phyloP scores from a whole-genome alignment of 2,113 vertebrate genomes.

The Ondatra zibethicus region DNA sequence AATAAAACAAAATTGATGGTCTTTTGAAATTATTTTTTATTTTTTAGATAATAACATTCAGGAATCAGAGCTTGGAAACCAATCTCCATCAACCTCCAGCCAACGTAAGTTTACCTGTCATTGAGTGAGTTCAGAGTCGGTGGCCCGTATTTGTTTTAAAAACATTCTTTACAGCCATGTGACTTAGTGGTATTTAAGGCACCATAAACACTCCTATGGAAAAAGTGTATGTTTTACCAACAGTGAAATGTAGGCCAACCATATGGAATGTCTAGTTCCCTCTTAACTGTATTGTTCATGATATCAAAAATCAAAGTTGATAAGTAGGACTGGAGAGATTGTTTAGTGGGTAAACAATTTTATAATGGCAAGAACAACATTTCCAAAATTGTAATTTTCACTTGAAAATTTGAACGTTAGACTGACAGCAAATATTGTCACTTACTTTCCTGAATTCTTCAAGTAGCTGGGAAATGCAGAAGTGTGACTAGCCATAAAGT shows the following conservation, averaged over 20 bases:
- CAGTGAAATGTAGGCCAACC: conserved; percentile 19
- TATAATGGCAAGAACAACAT: not conserved
- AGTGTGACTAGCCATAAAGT: not conserved
- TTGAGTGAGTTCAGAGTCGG: not conserved
- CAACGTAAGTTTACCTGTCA: conserved; percentile 66
- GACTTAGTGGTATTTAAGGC: conserved; percentile 39
- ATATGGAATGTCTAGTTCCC: conserved; percentile 22
- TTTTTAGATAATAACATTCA: conserved; percentile 73
- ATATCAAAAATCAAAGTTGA: not conserved
- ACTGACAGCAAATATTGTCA: not conserved
- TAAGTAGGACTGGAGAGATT: not conserved
- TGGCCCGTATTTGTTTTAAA: not conserved
- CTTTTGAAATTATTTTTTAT: conserved; percentile 48
- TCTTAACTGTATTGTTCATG: conserved; percentile 10
- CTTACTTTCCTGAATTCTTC: not conserved
- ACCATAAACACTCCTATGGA: not conserved
- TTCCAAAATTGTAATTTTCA: conserved; percentile 18
- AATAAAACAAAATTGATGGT: conserved; percentile 50
- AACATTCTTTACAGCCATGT: not conserved
- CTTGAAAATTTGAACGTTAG: conserved; percentile 36
- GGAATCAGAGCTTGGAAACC: conserved; percentile 63
- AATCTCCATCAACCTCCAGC: conserved; percentile 27
- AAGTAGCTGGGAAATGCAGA: not conserved
- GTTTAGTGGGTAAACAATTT: not conserved
- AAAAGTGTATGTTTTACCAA: conserved; percentile 28